Evolutionary conservation across 2,113 vertebrate genomes (phyloP).

Genomic region (Myotis davidii): DNA sequence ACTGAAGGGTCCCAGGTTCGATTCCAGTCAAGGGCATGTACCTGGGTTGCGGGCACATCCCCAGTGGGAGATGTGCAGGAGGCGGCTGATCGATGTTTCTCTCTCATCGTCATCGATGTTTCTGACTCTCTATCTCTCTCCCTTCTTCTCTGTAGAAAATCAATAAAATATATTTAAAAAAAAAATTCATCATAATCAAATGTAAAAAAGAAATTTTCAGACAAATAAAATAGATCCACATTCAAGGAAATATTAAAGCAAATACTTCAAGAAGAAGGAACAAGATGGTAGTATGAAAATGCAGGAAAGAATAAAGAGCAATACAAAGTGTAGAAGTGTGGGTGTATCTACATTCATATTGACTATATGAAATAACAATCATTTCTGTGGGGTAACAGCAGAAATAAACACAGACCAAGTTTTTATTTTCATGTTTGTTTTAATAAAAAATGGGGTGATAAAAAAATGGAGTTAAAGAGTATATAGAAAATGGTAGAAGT

Average conservation of each 20-base stretch:
- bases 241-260: constrained; percentile 5
- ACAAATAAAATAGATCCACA: neutral
- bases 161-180: no score
- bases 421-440: neutral
- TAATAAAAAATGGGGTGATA: neutral
- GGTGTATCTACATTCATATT: neutral
- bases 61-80: no score
- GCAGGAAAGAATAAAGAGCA: neutral
- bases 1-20: no score
- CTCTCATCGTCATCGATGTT: no score
- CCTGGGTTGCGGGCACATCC: no score
- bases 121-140: no score
- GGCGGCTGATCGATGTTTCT: no score
- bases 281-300: neutral
- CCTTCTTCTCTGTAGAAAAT: no score
- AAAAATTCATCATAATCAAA: neutral
- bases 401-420: neutral
- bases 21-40: no score
- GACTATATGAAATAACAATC: neutral
- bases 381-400: neutral
- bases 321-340: neutral
- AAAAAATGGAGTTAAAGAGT: neutral
- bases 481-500: neutral
- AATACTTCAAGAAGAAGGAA: neutral
- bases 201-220: neutral